Conservation (phyloP, 2,888 invertebrate species). For the Heterodera filipjevi region DNA sequence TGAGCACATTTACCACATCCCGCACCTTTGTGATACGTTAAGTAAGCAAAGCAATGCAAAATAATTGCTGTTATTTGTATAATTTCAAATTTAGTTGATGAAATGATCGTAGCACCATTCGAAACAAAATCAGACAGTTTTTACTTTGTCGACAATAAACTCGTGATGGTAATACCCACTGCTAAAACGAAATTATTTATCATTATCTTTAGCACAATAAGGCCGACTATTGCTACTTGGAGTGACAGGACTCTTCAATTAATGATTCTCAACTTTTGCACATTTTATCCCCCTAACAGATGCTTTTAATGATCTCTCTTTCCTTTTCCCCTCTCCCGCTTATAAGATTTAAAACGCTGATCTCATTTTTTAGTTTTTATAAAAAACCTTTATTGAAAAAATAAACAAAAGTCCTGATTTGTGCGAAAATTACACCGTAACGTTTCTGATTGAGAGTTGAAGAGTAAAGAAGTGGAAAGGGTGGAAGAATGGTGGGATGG, state of each 20-base stretch:
- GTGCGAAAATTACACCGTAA: slow-evolving; percentile 26
- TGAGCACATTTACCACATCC: slow-evolving; percentile 99
- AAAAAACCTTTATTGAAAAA: neutral
- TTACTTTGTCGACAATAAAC: slow-evolving; percentile 93
- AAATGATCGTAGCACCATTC: slow-evolving; percentile 94
- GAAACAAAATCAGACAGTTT: slow-evolving; percentile 97
- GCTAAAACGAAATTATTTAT: neutral
- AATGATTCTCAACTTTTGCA: no score
- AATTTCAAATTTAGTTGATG: slow-evolving; percentile 77
- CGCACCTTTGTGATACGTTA: slow-evolving; percentile 75
- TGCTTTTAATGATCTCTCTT: neutral
- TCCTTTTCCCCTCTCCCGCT: neutral
- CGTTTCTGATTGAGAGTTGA: slow-evolving; percentile 17
- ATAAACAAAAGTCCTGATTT: slow-evolving; percentile 25
- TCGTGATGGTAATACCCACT: slow-evolving; percentile 77
- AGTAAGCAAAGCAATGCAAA: slow-evolving; percentile 47
- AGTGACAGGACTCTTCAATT: neutral
- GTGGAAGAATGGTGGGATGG: neutral
- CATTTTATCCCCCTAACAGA: no score
- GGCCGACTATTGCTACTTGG: slow-evolving; percentile 29
- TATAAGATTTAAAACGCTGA: neutral
- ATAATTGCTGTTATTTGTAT: neutral
- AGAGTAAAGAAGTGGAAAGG: slow-evolving; percentile 9
- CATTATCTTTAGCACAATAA: slow-evolving; percentile 31
- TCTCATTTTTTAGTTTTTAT: neutral